phyloP scores from a whole-genome alignment of 2,797 vertebrate species.

The Glyptemys insculpta region DNA sequence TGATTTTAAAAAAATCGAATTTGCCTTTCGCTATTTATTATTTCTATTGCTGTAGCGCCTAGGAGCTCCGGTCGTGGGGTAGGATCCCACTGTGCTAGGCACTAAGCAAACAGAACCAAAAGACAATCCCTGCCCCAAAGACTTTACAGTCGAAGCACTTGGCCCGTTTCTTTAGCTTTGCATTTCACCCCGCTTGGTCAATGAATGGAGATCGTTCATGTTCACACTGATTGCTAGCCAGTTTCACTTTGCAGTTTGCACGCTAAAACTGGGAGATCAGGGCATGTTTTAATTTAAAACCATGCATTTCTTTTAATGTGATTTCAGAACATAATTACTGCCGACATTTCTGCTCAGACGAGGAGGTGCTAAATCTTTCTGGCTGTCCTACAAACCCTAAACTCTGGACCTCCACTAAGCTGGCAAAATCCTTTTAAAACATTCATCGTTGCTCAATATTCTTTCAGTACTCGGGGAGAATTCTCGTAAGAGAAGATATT shows the following conservation, averaged over 20 bases:
- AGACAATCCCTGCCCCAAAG: too few relatives aligned
- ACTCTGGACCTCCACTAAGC: slow-evolving; percentile 57
- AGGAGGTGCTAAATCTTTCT: slow-evolving; percentile 61
- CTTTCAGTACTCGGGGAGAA: accelerated
- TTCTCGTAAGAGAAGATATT: neutral
- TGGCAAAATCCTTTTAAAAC: slow-evolving; percentile 39
- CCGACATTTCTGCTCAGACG: slow-evolving; percentile 61
- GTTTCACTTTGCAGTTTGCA: neutral
- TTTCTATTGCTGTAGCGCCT: too few relatives aligned
- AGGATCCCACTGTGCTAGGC: too few relatives aligned
- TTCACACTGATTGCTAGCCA: neutral
- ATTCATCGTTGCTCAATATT: slow-evolving; percentile 32
- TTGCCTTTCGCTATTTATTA: too few relatives aligned
- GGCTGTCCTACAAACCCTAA: slow-evolving; percentile 66
- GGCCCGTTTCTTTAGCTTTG: too few relatives aligned
- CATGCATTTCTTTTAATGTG: neutral
- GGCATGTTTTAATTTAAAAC: slow-evolving; percentile 18
- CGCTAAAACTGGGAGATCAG: accelerated
- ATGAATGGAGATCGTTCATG: neutral
- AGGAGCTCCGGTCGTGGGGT: too few relatives aligned
- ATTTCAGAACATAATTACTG: slow-evolving; percentile 56
- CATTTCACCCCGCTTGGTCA: neutral
- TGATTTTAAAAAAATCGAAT: too few relatives aligned
- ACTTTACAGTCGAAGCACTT: too few relatives aligned
- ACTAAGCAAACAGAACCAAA: too few relatives aligned